Conservation (phyloP, 2,888 invertebrate genomes). For the Pantelozetes paolii region DNA sequence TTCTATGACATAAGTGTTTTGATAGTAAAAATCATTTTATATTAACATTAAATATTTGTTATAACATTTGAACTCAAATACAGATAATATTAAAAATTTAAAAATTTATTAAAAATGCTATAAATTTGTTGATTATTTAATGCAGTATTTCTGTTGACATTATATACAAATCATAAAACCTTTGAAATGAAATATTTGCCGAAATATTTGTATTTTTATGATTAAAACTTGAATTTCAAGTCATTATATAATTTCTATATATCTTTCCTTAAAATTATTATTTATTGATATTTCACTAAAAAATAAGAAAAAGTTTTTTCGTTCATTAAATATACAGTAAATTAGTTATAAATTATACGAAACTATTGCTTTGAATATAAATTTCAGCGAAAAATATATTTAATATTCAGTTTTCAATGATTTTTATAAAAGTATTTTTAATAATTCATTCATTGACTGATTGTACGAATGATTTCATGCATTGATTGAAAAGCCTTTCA, state of each 20-base stretch:
- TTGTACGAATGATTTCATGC: not conserved
- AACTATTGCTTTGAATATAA: not conserved
- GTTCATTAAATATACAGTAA: not conserved
- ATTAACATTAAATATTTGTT: not conserved
- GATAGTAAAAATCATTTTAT: not conserved
- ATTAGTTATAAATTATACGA: not conserved
- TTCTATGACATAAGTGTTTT: not conserved
- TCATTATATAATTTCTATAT: not conserved
- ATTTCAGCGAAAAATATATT: not conserved
- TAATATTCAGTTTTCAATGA: not conserved
- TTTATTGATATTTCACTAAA: not conserved
- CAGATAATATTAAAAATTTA: not conserved
- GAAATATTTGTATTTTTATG: not conserved
- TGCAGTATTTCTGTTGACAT: not conserved
- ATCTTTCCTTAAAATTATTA: not conserved
- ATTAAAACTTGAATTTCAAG: not conserved
- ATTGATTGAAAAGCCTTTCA: not conserved
- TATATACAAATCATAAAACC: not conserved
- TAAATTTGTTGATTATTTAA: too few species aligned
- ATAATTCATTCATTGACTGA: not conserved
- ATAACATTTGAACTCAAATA: slow-evolving; percentile 16
- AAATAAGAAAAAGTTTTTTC: not conserved
- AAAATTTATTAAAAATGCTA: too few species aligned
- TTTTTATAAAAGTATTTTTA: not conserved
- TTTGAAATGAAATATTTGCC: not conserved